Evolutionary conservation across 2,113 vertebrate genomes (phyloP).

Genomic region (Rissa tridactyla): DNA sequence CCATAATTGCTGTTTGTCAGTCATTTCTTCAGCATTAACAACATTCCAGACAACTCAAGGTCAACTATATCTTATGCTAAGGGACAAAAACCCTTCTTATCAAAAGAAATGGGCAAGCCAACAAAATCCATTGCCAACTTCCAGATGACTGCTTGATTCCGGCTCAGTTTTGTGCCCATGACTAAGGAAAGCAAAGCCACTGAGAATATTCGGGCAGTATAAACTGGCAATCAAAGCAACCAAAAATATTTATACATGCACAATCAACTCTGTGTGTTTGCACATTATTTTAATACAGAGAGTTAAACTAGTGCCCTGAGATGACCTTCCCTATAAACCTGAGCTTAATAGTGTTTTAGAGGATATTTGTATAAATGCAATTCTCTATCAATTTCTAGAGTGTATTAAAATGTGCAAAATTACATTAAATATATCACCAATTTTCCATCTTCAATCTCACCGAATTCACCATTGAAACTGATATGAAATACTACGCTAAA

Average conservation of each 20-base stretch:
- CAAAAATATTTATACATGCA: not conserved
- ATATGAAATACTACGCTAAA: not conserved
- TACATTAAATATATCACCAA: not conserved
- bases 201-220: not conserved
- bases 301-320: not conserved
- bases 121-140: not conserved
- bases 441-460: not conserved
- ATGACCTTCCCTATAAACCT: not conserved
- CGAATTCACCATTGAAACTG: not conserved
- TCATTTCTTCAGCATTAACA: constrained; percentile 43
- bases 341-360: not conserved
- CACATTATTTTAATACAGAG: not conserved
- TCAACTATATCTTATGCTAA: constrained; percentile 28
- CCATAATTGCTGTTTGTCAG: constrained; percentile 60
- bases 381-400: not conserved
- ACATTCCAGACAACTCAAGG: constrained; percentile 44
- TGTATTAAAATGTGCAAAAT: not conserved
- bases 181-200: constrained; percentile 23
- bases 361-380: not conserved
- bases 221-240: not conserved
- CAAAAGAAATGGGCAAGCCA: constrained; percentile 7
- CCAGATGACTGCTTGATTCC: not conserved
- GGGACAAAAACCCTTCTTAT: constrained; percentile 1
- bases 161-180: not conserved
- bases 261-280: not conserved